Conservation (phyloP, 2,797 vertebrate species). For the Fringilla coelebs region DNA sequence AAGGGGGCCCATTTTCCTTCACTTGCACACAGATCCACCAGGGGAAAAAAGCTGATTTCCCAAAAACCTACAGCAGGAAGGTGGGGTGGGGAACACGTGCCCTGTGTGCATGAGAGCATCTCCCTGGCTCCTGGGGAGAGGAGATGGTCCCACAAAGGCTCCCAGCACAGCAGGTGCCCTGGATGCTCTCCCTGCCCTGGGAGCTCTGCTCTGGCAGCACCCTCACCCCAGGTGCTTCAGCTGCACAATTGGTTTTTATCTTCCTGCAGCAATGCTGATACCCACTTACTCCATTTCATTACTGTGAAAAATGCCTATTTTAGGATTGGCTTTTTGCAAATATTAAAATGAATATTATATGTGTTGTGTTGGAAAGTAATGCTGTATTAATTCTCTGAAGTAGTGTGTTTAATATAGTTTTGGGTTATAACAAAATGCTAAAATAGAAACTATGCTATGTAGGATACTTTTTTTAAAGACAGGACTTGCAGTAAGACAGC, state of each 20-base stretch:
- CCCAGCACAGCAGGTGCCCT: rapidly evolving
- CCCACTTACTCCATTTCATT: too few species aligned
- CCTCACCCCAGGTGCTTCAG: background rate
- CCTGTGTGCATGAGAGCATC: rapidly evolving
- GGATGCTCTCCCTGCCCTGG: rapidly evolving
- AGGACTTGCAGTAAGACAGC: too few species aligned
- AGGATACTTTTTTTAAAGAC: too few species aligned
- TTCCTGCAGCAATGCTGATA: background rate
- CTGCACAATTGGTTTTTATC: background rate
- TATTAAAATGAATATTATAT: too few species aligned
- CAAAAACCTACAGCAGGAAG: background rate
- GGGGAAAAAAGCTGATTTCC: background rate
- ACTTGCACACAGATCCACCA: background rate
- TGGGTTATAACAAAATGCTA: too few species aligned
- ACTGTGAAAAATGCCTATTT: too few species aligned
- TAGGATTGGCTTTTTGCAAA: too few species aligned
- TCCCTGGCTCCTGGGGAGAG: rapidly evolving
- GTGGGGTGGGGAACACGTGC: rapidly evolving
- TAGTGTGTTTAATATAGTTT: too few species aligned
- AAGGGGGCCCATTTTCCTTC: background rate
- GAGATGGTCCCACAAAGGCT: background rate
- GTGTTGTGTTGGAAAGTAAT: too few species aligned
- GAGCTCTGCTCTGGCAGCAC: background rate
- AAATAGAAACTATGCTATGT: too few species aligned
- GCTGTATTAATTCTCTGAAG: too few species aligned